These are phyloP conservation scores for Rhopalosiphum nymphaeae DNA, from an alignment of 2,888 invertebrate genomes.

Conservation along the genomic window DNA sequence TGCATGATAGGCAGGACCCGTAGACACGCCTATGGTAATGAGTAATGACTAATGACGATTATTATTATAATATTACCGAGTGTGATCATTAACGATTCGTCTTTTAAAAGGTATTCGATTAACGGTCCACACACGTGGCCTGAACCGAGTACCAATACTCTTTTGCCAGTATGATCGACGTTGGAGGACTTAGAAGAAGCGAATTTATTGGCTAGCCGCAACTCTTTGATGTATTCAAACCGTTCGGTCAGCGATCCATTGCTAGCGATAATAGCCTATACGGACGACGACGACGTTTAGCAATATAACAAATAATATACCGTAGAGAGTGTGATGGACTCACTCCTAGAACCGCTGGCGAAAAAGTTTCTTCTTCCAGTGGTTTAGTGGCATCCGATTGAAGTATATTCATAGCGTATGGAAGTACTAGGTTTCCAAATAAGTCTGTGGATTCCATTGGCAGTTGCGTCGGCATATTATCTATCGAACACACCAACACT, in stretches of 20 bases:
- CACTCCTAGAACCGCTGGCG: conserved; percentile 79
- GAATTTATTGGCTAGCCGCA: conserved; percentile 79
- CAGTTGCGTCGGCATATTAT: conserved; percentile 99
- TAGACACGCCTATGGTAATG: no score
- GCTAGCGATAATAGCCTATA: conserved; percentile 94
- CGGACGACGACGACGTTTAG: conserved; percentile 74
- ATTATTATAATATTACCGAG: conserved; percentile 74
- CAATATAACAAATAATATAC: background rate
- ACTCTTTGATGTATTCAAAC: conserved; percentile 94
- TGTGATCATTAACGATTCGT: conserved; percentile 84
- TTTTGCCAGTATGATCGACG: conserved; percentile 68
- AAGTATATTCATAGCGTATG: conserved; percentile 90
- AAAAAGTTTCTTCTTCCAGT: conserved; percentile 82
- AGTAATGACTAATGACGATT: background rate
- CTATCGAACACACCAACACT: conserved; percentile 98
- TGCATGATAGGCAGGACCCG: no score
- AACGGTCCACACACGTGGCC: conserved; percentile 95
- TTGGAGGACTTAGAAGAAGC: conserved; percentile 16
- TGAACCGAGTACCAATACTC: conserved; percentile 92
- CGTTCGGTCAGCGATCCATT: conserved; percentile 93
- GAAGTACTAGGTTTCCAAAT: conserved; percentile 93
- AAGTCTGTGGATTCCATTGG: conserved; percentile 97
- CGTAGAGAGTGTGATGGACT: conserved; percentile 68
- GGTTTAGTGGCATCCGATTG: conserved; percentile 85
- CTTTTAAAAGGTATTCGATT: conserved; percentile 92